Evolutionary conservation across 1,140 invertebrate genomes (phyloP).

Genomic region (Drosophila tristis): DNA sequence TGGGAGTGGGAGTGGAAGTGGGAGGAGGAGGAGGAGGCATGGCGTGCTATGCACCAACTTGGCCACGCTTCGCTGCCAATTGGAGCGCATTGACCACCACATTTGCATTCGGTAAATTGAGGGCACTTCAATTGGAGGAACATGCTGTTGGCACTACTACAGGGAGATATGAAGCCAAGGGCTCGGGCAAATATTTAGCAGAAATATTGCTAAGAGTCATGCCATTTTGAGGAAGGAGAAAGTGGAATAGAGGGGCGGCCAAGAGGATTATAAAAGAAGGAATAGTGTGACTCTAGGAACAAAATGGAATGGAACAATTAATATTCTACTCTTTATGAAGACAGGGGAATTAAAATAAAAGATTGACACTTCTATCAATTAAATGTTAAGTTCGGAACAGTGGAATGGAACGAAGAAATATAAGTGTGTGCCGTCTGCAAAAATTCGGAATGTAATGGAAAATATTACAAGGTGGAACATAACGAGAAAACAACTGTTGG

Average conservation of each 20-base stretch:
- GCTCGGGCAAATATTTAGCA: slow-evolving; percentile 9
- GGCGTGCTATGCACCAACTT: slow-evolving; percentile 62
- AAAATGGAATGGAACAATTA: background rate
- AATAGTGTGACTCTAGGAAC: background rate
- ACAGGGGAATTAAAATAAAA: too few species aligned
- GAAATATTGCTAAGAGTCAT: slow-evolving; percentile 29
- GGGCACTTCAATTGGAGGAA: background rate
- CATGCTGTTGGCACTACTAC: slow-evolving; percentile 1
- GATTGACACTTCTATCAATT: too few species aligned
- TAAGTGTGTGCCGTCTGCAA: too few species aligned
- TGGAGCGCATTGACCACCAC: slow-evolving; percentile 75
- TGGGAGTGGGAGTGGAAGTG: too few species aligned
- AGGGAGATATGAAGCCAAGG: background rate
- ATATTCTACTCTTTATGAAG: too few species aligned
- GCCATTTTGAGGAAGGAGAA: slow-evolving; percentile 27
- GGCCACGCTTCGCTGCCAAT: slow-evolving; percentile 61
- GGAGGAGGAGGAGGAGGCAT: slow-evolving; percentile 12
- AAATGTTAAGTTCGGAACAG: too few species aligned
- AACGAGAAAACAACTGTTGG: too few species aligned
- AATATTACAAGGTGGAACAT: too few species aligned
- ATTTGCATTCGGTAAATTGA: slow-evolving; percentile 55
- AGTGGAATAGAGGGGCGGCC: slow-evolving; percentile 3
- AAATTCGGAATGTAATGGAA: too few species aligned
- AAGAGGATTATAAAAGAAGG: slow-evolving; percentile 3
- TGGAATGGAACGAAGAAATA: too few species aligned